These are phyloP conservation scores for Mesochorus sp. DNA, from an alignment of 2,888 invertebrate genomes.

Conservation along the genomic window DNA sequence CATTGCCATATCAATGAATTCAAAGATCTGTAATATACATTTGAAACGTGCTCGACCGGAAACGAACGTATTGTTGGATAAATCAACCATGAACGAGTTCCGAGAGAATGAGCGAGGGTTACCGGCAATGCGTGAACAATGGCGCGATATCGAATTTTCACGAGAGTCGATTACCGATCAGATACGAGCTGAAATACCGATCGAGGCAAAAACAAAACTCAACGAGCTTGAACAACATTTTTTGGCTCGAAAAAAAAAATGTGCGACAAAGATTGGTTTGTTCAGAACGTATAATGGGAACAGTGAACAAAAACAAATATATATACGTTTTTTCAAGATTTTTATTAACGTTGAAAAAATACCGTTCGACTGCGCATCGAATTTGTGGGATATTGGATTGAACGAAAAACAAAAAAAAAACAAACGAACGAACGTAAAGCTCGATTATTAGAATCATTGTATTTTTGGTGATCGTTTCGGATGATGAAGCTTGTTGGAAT, in stretches of 20 bases:
- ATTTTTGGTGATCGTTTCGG: constrained; percentile 23
- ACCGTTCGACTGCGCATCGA: background rate
- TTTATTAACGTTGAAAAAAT: background rate
- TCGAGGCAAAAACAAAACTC: constrained; percentile 19
- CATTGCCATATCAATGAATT: background rate
- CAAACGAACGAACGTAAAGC: background rate
- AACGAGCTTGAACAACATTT: constrained; percentile 25
- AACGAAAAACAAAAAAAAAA: constrained; percentile 16
- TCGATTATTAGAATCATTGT: constrained; percentile 7
- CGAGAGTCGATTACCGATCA: constrained; percentile 25
- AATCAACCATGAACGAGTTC: constrained; percentile 35
- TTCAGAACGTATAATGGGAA: background rate
- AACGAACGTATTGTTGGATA: constrained; percentile 8
- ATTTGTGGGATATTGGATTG: background rate
- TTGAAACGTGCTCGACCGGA: background rate
- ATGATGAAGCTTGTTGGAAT: background rate
- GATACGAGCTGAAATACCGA: background rate
- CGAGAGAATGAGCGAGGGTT: constrained; percentile 4
- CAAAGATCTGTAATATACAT: constrained; percentile 4
- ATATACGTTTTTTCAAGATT: background rate
- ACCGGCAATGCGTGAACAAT: background rate
- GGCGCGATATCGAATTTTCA: constrained; percentile 4
- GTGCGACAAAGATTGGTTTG: background rate
- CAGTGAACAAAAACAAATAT: background rate
- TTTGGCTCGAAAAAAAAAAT: constrained; percentile 3